Conservation (phyloP, 37 sponge, comb jelly and placozoan genomes). For the Cladorhizidae sp. region DNA sequence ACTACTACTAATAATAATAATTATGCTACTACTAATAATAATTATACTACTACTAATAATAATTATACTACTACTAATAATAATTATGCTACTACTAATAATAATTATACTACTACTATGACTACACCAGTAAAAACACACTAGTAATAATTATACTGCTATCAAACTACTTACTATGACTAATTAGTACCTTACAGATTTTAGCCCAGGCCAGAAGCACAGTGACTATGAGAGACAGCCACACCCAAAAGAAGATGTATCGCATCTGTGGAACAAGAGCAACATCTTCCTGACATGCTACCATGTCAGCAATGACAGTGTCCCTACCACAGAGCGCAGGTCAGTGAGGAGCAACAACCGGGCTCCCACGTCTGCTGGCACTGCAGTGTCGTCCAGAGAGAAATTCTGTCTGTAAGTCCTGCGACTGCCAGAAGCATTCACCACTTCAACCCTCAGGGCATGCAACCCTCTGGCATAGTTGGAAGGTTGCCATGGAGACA, state of each 20-base stretch:
- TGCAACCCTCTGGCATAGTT: constrained; percentile 51
- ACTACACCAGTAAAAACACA: too few species aligned
- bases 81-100: too few species aligned
- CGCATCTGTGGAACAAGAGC: background rate
- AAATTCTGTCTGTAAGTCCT: constrained; percentile 45
- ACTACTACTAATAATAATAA: too few species aligned
- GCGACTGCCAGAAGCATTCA: constrained; percentile 46
- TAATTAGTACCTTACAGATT: background rate
- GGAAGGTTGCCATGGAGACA: constrained; percentile 68
- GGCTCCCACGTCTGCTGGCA: constrained; percentile 29
- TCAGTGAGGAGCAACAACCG: constrained; percentile 60
- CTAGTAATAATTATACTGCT: too few species aligned
- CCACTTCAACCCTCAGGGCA: constrained; percentile 50
- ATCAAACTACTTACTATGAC: too few species aligned
- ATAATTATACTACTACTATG: too few species aligned
- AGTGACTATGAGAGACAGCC: constrained; percentile 39
- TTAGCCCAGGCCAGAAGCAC: constrained; percentile 33
- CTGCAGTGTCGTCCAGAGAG: constrained; percentile 53
- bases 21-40: too few species aligned
- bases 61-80: too few species aligned
- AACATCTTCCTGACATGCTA: background rate
- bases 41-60: too few species aligned
- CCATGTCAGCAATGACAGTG: background rate
- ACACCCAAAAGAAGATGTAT: constrained; percentile 45
- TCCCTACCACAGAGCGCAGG: constrained; percentile 56